Evolutionary conservation across 2,888 invertebrate genomes (phyloP), one percentile per base, ranked within the genome.

Genomic region (Drosophila formosana): DNA sequence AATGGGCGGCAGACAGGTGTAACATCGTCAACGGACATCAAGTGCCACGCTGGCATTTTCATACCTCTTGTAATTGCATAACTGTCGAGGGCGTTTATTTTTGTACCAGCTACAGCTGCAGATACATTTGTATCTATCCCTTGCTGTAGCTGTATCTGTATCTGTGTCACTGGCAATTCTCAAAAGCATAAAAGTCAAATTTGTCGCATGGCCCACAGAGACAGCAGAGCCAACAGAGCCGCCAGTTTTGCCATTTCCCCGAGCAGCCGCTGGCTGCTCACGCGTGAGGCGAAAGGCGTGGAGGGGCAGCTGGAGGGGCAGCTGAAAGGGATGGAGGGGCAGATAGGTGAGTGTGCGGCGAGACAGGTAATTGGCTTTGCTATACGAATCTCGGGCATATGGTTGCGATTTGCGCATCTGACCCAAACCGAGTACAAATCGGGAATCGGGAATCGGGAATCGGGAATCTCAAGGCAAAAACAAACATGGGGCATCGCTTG

Each of bases 181-280:
- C 84, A 72, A 79, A 78, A 82, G 84, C 80, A 85, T 86, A 85
- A 88, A 88, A 86, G 80, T 84, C 78, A 84, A 86, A 82, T 88
- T 86, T 82, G 86, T 86, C 88, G 86, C 89, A 71, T 78, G 83
- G 74, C 79, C 84, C 78, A 83, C 66, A 74, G 80, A 83, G 80
- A 86, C 80, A 50, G 47, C 63, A 67, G 74, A 65, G 37, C 37
- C n/a, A 37, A n/a, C 37, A 37, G 37, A 37, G 37, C 58, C 62
- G 63, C 75, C 72, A 67, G 77, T 70, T 70, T 80, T 80, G 66
- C 68, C 63, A 67, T 80, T 68, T 72, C 72, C 87, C 80, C 53
- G 41, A 78, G 72, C 81, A 66, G 84, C 78, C 80, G 77, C 64
- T 13, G 46, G 26, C 18, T 11, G 34, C 25, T 32, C 13, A 13